Evolutionary conservation across 2,888 invertebrate species (phyloP), one percentile per base, ranked within the genome.

Genomic region (Cephus spinipes): DNA sequence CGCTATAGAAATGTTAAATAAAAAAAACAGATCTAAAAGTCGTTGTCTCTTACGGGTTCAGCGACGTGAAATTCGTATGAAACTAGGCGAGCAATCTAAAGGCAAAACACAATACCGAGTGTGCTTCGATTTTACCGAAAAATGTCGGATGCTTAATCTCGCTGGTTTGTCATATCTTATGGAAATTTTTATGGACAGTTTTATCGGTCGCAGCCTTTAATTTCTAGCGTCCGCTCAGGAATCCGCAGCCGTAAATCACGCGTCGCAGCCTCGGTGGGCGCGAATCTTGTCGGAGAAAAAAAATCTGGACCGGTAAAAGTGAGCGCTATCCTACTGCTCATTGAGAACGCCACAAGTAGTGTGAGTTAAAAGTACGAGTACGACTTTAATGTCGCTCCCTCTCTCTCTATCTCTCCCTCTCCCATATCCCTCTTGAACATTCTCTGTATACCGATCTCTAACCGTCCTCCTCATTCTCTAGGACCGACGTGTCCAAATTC

Each of bases 301-400:
- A 77, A 80, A 79, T 80, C 77, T 78, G 80, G 80, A 81, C 78
- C 80, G 80, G 80, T 76, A 82, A 77, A 78, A 83, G 80, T 82
- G 73, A 75, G 75, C 78, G 77, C 79, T 75, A 55, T 55, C 55
- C 55, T 55, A 55, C 55, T 55, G 55, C 55, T 73, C 77, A 34
- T 77, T 55, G 55, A 55, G 55, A 55, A 55, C 55, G 55, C 23
- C 55, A 55, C 55, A 55, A 55, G 55, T 55, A 55, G 55, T 9
- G 55, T 55, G 55, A 55, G 55, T 55, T 55, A 55, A 55, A 55
- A 23, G 55, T 55, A 55, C 23, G 55, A 55, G 55, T 55, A 55
- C 40, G 40, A 55, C 40, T 55, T 55, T 55, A 55, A 55, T 23
- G 40, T 55, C 40, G 40, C 23, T 55, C 40, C 12, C 15, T 40